Evolutionary conservation across 2,113 vertebrate genomes (phyloP).

Genomic region (Podarcis cretensis): DNA sequence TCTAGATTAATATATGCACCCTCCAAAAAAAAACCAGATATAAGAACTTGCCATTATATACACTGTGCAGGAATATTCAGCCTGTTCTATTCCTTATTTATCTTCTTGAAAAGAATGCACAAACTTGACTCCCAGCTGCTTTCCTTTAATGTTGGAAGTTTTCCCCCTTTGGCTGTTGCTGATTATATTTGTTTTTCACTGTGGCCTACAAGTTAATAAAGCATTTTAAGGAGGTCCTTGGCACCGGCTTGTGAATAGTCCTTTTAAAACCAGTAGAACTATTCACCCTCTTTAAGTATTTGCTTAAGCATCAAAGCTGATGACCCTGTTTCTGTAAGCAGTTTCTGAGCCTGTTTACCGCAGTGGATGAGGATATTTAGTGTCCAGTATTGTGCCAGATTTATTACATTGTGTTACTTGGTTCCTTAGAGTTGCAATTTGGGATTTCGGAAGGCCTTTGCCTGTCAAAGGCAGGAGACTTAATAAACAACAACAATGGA

Average conservation of each 20-base stretch:
- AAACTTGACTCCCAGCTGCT: conserved; percentile 30
- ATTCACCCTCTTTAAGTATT: conserved; percentile 52
- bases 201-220: conserved; percentile 40
- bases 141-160: conserved; percentile 24
- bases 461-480: not conserved
- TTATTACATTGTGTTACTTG: not conserved
- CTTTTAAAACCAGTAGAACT: conserved; percentile 46
- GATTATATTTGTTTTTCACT: conserved; percentile 50
- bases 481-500: not conserved
- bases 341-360: not conserved
- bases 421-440: not conserved
- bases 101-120: conserved; percentile 51
- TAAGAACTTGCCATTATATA: conserved; percentile 20
- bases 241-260: conserved; percentile 40
- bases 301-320: conserved; percentile 6
- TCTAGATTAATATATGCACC: conserved; percentile 3
- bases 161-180: conserved; percentile 30
- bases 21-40: not conserved
- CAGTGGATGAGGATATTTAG: not conserved
- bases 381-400: not conserved
- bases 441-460: not conserved
- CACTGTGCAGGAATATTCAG: conserved; percentile 23
- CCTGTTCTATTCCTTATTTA: conserved; percentile 28
- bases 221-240: conserved; percentile 2
- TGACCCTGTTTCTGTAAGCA: not conserved